Percentiles rank a stretch among this genome's conserved stretches.
phyloP scores from a whole-genome alignment of 2,113 vertebrate species.

The Fulica atra region DNA sequence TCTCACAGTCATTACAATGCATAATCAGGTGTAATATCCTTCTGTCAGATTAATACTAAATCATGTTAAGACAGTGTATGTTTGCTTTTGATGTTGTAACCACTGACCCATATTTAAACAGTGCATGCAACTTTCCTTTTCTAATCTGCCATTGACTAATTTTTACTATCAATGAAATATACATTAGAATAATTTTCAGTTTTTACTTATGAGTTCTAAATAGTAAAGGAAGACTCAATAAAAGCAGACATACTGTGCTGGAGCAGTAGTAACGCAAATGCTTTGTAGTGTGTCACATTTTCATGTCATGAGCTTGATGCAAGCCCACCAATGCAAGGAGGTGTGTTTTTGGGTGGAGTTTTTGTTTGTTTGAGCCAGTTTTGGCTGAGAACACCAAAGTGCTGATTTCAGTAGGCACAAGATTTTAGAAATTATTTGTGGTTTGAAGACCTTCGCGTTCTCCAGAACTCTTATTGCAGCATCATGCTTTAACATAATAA shows the following conservation, averaged over 20 bases:
- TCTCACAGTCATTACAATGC: background rate
- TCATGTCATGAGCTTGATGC: background rate
- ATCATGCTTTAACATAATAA: background rate
- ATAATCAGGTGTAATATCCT: background rate
- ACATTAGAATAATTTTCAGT: background rate
- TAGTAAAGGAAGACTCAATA: background rate
- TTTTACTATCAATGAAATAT: background rate
- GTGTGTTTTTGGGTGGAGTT: too few relatives aligned
- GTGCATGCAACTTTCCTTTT: background rate
- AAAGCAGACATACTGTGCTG: background rate
- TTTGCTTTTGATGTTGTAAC: background rate
- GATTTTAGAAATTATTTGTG: background rate
- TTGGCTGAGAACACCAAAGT: background rate
- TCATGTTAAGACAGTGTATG: background rate
- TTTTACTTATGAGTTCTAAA: background rate
- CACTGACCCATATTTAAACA: background rate
- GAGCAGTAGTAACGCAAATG: background rate
- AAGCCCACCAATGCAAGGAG: background rate
- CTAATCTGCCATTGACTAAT: background rate
- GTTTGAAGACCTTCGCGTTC: background rate
- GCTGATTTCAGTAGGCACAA: background rate
- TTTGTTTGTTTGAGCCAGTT: background rate
- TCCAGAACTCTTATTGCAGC: background rate
- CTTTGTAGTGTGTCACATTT: background rate
- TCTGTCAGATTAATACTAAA: background rate